Evolutionary conservation across 2,797 vertebrate species (phyloP).

Genomic region (Lophius americanus): DNA sequence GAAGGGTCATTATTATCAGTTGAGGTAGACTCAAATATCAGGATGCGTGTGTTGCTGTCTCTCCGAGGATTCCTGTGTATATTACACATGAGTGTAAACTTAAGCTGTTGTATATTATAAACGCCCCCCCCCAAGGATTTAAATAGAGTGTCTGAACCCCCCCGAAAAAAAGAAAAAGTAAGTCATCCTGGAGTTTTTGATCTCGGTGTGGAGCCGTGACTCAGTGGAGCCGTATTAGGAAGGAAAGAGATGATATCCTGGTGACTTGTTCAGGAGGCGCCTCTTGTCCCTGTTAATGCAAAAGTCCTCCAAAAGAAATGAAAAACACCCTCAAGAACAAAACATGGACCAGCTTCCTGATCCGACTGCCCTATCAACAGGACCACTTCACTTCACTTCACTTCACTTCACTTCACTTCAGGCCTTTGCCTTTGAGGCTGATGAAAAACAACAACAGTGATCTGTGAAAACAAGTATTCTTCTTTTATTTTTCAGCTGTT

Average conservation of each 20-base stretch:
- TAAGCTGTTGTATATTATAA: not conserved
- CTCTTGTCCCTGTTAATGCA: not conserved
- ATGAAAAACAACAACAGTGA: too few species aligned
- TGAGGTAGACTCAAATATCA: constrained; percentile 51
- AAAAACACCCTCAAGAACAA: not conserved
- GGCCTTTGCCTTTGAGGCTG: too few species aligned
- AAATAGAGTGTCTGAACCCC: not conserved
- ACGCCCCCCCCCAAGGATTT: constrained; percentile 5
- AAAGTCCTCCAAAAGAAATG: not conserved
- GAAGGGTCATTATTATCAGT: constrained; percentile 65
- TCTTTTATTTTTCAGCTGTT: too few species aligned
- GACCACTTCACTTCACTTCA: too few species aligned
- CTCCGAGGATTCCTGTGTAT: constrained; percentile 14
- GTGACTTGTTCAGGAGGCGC: too few species aligned
- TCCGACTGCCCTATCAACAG: not conserved
- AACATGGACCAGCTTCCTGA: not conserved
- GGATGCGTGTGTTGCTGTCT: constrained; percentile 7
- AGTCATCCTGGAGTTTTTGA: not conserved
- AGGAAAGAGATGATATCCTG: not conserved
- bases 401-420: too few species aligned
- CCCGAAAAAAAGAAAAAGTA: not conserved
- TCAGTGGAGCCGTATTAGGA: not conserved
- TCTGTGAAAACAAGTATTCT: too few species aligned
- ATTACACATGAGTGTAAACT: constrained; percentile 8
- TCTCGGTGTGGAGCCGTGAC: not conserved